A percentile compares a stretch with the other conserved stretches of the same genome.
These are phyloP conservation scores for Tyria jacobaeae DNA, from an alignment of 2,888 invertebrate genomes.

Conservation along the genomic window DNA sequence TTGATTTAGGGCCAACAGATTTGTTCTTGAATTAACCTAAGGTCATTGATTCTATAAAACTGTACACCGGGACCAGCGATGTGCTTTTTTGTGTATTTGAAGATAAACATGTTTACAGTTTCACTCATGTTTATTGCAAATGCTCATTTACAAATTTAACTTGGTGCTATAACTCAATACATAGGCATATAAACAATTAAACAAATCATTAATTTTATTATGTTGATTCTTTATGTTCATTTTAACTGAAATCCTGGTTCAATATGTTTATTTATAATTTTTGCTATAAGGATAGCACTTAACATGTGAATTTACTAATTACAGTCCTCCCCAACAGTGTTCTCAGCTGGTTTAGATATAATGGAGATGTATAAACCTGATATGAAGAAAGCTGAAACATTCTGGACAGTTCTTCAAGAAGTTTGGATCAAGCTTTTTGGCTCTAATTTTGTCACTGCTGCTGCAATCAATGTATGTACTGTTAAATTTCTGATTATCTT, in stretches of 20 bases:
- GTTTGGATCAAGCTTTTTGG: slow-evolving; percentile 93
- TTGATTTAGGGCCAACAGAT: too few relatives aligned
- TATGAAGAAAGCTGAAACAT: slow-evolving; percentile 88
- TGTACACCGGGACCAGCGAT: too few relatives aligned
- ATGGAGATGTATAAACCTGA: slow-evolving; percentile 95
- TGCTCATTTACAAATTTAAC: too few relatives aligned
- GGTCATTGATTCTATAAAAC: too few relatives aligned
- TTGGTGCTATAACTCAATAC: too few relatives aligned
- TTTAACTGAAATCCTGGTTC: neutral
- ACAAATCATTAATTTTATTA: too few relatives aligned
- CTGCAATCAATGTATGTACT: slow-evolving; percentile 92
- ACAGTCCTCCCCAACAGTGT: slow-evolving; percentile 90
- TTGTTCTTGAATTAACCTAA: too few relatives aligned
- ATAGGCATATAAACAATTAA: too few relatives aligned
- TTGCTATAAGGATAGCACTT: neutral
- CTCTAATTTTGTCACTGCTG: slow-evolving; percentile 90
- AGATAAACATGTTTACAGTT: too few relatives aligned
- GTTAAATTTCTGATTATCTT: neutral
- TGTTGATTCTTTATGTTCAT: too few relatives aligned
- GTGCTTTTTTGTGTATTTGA: too few relatives aligned
- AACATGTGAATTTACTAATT: slow-evolving; percentile 36
- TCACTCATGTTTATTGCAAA: too few relatives aligned
- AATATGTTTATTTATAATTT: neutral
- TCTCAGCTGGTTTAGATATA: slow-evolving; percentile 94
- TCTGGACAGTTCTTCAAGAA: slow-evolving; percentile 93